phyloP scores from a whole-genome alignment of 2,113 vertebrate genomes.

The Pagrus major region DNA sequence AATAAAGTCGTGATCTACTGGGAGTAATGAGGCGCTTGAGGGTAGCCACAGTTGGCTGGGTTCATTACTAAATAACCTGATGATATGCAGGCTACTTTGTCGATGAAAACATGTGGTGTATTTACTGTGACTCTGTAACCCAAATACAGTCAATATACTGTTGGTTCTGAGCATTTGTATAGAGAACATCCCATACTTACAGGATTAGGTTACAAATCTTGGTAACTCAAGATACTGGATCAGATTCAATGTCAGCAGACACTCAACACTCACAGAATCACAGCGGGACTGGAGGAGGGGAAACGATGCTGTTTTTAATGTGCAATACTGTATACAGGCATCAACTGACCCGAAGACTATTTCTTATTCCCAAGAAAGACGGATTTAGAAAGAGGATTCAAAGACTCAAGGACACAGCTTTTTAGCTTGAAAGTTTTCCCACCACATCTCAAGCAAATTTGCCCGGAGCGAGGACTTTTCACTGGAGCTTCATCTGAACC shows the following conservation, averaged over 20 bases:
- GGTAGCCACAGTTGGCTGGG: conserved; percentile 50
- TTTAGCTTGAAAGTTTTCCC: conserved; percentile 35
- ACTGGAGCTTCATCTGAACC: conserved; percentile 64
- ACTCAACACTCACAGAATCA: not conserved
- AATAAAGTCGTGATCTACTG: conserved; percentile 64
- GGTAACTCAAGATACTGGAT: not conserved
- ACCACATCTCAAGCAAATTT: conserved; percentile 28
- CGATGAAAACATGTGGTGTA: conserved; percentile 9
- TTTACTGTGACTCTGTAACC: conserved; percentile 25
- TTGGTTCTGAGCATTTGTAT: conserved; percentile 1
- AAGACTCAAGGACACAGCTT: conserved; percentile 33
- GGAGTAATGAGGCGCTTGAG: conserved; percentile 67
- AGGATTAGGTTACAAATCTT: not conserved
- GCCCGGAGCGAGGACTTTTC: conserved; percentile 49
- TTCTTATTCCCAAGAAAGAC: not conserved
- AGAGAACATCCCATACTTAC: too few species aligned
- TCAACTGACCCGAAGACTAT: not conserved
- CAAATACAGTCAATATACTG: not conserved
- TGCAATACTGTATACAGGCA: not conserved
- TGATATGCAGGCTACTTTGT: conserved; percentile 40
- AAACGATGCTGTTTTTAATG: not conserved
- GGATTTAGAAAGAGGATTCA: not conserved
- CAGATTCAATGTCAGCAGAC: not conserved
- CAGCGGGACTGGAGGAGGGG: not conserved
- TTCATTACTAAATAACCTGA: conserved; percentile 70